A percentile compares a stretch with the other conserved stretches of the same genome.
These are phyloP conservation scores for Myoxocephalus aenaeus DNA, from an alignment of 2,797 vertebrate genomes.

Conservation along the genomic window DNA sequence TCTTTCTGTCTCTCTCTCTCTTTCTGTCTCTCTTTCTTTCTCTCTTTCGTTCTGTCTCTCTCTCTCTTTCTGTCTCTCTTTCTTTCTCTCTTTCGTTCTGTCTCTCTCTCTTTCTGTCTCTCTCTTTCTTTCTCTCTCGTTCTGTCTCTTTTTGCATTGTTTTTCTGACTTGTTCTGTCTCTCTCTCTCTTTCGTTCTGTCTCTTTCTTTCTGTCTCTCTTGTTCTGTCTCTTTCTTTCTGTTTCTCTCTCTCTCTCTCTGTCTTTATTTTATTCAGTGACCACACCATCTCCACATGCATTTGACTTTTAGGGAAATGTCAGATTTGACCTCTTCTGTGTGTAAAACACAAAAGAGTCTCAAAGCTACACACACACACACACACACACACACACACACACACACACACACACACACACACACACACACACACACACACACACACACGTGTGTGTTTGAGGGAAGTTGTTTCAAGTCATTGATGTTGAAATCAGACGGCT, in stretches of 20 bases:
- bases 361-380: slow-evolving; percentile 13
- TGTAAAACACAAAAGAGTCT: neutral
- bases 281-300: slow-evolving; percentile 14
- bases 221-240: neutral
- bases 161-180: neutral
- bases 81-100: neutral
- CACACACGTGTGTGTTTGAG: too few species aligned
- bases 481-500: slow-evolving; percentile 38
- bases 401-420: too few species aligned
- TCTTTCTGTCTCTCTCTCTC: neutral
- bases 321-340: slow-evolving; percentile 14
- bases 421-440: too few species aligned
- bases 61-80: neutral
- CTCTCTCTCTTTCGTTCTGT: too few species aligned
- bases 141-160: too few species aligned
- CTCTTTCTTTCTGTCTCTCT: neutral
- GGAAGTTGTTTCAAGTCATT: slow-evolving; percentile 36
- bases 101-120: neutral
- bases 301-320: slow-evolving; percentile 48
- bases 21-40: neutral
- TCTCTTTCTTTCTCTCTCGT: too few species aligned
- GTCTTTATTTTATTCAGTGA: neutral
- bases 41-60: neutral
- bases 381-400: too few species aligned
- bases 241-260: too few species aligned